phyloP scores from a whole-genome alignment of 2,113 vertebrate species.

The Lycocorax pyrrhopterus region DNA sequence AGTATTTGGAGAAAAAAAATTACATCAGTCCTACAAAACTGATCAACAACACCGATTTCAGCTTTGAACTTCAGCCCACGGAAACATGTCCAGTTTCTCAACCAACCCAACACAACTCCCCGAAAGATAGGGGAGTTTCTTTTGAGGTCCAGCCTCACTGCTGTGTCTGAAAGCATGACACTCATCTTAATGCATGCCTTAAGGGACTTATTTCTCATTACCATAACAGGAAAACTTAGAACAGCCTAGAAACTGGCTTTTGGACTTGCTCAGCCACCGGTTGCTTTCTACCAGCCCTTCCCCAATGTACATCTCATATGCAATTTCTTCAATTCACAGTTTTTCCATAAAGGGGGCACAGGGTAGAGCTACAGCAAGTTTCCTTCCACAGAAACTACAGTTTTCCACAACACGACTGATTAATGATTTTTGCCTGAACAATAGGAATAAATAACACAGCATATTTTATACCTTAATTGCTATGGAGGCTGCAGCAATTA shows the following conservation, averaged over 20 bases:
- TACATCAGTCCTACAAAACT: background rate
- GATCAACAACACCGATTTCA: background rate
- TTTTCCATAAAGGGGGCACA: background rate
- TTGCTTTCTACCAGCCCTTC: background rate
- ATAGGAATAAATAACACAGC: background rate
- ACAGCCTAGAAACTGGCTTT: background rate
- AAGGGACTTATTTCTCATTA: background rate
- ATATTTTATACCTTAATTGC: background rate
- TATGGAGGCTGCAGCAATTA: conserved; percentile 5
- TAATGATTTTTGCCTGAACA: background rate
- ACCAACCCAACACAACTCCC: background rate
- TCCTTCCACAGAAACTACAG: background rate
- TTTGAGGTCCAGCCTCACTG: background rate
- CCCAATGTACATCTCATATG: background rate
- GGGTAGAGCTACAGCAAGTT: background rate
- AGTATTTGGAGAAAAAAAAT: background rate
- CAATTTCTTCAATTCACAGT: background rate
- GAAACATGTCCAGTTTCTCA: background rate
- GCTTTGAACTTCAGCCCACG: fast-evolving
- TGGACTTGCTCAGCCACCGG: background rate
- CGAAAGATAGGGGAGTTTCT: background rate
- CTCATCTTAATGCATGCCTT: background rate
- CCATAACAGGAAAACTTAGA: background rate
- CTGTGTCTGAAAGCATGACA: fast-evolving
- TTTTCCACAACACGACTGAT: background rate